Percentiles rank a stretch among this genome's conserved stretches.
phyloP scores from a whole-genome alignment of 2,797 vertebrate genomes.

The Heterohyrax brucei region DNA sequence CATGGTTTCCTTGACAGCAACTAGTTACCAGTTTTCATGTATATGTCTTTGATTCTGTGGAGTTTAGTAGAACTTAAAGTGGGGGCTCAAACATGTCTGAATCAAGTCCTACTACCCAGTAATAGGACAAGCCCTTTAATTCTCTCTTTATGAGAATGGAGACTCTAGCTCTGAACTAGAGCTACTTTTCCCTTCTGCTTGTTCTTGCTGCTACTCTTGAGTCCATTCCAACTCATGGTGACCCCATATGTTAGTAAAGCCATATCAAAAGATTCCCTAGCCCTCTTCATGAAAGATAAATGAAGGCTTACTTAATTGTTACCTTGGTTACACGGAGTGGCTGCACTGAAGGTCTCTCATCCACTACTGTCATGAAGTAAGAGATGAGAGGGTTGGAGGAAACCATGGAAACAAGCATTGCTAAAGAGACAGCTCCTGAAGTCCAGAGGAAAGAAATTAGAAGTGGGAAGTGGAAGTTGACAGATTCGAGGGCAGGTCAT shows the following conservation, averaged over 20 bases:
- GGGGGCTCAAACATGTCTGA: neutral
- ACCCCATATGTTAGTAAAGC: neutral
- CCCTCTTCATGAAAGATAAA: constrained; percentile 87
- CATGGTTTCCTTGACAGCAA: neutral
- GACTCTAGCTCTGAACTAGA: neutral
- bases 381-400: constrained; percentile 88
- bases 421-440: constrained; percentile 88
- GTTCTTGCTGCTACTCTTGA: neutral
- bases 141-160: neutral
- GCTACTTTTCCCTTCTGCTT: neutral
- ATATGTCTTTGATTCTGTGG: neutral
- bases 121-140: neutral
- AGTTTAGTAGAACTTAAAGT: neutral
- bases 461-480: constrained; percentile 48
- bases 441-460: constrained; percentile 69
- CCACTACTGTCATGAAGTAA: constrained; percentile 90
- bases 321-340: constrained; percentile 91
- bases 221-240: no score
- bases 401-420: constrained; percentile 91
- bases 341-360: constrained; percentile 90
- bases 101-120: neutral
- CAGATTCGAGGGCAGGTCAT: constrained; percentile 38
- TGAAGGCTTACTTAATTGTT: constrained; percentile 90
- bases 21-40: neutral
- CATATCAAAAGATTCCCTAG: constrained; percentile 45